phyloP scores from a whole-genome alignment of 2,113 vertebrate genomes.

The Entomyzon cyanotis region DNA sequence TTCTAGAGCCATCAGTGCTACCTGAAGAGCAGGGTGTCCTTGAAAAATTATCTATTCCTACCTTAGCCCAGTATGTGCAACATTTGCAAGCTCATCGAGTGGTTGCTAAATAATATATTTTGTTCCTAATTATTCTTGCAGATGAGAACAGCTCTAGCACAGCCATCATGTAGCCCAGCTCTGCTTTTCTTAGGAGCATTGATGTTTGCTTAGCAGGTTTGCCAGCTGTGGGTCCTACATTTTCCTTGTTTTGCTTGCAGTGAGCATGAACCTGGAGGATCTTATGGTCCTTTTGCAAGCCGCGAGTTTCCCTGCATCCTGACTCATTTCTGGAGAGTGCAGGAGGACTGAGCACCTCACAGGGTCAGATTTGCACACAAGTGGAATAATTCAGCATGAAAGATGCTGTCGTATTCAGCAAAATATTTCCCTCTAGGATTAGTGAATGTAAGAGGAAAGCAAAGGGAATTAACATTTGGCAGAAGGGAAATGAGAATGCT shows the following conservation, averaged over 20 bases:
- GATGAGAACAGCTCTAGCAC: not conserved
- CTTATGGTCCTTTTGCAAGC: not conserved
- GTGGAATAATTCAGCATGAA: not conserved
- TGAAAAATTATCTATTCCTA: not conserved
- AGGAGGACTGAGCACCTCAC: not conserved
- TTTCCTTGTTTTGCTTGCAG: not conserved
- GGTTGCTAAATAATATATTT: constrained; percentile 8
- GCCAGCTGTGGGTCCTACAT: not conserved
- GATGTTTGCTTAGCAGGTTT: not conserved
- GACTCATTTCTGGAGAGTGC: not conserved
- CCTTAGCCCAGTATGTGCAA: not conserved
- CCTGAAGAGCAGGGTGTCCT: not conserved
- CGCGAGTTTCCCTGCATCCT: not conserved
- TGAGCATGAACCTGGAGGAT: not conserved
- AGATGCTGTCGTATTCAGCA: not conserved
- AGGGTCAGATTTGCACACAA: not conserved
- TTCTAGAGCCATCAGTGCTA: not conserved
- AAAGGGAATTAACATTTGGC: not conserved
- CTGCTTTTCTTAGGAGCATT: not conserved
- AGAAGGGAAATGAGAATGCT: constrained; percentile 1
- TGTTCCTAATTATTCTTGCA: not conserved
- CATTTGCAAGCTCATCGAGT: not conserved
- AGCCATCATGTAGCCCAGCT: not conserved
- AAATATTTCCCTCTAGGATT: constrained; percentile 1
- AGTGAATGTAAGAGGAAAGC: not conserved